phyloP scores from a whole-genome alignment of 1,140 invertebrate species.

The Temnothorax nylanderi region DNA sequence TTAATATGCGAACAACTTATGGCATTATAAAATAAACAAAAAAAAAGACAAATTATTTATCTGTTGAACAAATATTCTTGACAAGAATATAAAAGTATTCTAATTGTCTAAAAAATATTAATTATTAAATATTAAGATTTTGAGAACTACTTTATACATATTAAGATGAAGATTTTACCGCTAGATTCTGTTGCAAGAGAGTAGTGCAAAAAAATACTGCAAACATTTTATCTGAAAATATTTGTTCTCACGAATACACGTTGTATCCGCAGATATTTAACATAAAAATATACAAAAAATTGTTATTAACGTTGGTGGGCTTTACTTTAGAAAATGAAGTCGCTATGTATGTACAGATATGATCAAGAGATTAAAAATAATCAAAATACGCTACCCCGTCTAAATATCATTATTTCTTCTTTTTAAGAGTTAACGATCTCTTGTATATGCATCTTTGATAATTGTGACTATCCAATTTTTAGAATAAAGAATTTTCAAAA shows the following conservation, averaged over 20 bases:
- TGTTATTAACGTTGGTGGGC: not conserved
- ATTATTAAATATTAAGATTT: not conserved
- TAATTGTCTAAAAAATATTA: not conserved
- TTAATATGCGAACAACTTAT: conserved; percentile 42
- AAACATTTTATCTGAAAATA: conserved; percentile 5
- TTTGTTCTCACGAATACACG: not conserved
- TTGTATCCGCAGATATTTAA: not conserved
- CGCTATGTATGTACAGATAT: too few relatives aligned
- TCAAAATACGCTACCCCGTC: not conserved
- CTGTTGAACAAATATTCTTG: not conserved
- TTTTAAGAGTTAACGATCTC: not conserved
- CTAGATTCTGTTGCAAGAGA: not conserved
- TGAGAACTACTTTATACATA: not conserved
- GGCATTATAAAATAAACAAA: conserved; percentile 8
- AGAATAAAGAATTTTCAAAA: not conserved
- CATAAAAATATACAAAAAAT: not conserved
- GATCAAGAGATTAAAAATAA: not conserved
- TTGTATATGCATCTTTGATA: not conserved
- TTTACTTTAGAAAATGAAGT: conserved; percentile 1
- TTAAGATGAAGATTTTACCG: not conserved
- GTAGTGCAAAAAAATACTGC: not conserved
- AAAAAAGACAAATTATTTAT: conserved; percentile 10
- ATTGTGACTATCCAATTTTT: not conserved
- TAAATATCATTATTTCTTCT: not conserved
- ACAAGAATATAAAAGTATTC: not conserved